Conservation (phyloP, 2,797 vertebrate species). For the Orientallactaga sibirica region DNA sequence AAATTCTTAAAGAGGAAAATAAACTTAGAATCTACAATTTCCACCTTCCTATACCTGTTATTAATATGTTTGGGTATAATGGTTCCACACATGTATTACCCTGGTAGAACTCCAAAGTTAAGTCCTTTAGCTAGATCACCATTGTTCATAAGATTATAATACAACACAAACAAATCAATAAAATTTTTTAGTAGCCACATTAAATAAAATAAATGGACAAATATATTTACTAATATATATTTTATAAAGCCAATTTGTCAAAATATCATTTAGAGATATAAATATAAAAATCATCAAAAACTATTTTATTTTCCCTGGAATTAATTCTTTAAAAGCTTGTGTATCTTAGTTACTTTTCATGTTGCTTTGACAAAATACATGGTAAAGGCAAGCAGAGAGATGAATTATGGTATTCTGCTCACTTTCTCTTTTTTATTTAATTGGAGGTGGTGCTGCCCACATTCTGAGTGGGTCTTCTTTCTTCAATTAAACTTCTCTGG, state of each 20-base stretch:
- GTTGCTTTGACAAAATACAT: not conserved
- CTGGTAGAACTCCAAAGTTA: not conserved
- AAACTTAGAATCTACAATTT: conserved; percentile 46
- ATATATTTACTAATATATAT: conserved; percentile 12
- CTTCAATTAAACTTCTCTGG: not conserved
- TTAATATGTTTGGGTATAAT: not conserved
- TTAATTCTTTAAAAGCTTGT: conserved; percentile 30
- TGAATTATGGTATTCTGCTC: not conserved
- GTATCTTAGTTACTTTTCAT: not conserved
- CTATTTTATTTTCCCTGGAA: not conserved
- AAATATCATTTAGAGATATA: not conserved
- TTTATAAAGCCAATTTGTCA: not conserved
- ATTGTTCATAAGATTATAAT: not conserved
- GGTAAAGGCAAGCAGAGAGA: not conserved
- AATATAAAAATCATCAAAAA: conserved; percentile 26
- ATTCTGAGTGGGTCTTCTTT: not conserved
- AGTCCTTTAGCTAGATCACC: not conserved
- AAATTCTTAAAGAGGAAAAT: conserved; percentile 67
- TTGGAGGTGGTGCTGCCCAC: not conserved
- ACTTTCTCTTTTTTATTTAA: not conserved
- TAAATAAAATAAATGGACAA: not conserved
- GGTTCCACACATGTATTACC: not conserved
- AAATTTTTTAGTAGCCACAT: not conserved
- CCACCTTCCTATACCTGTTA: not conserved
- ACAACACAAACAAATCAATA: not conserved